Conservation (phyloP, 2,113 vertebrate genomes). For the Myrmecobius fasciatus region DNA sequence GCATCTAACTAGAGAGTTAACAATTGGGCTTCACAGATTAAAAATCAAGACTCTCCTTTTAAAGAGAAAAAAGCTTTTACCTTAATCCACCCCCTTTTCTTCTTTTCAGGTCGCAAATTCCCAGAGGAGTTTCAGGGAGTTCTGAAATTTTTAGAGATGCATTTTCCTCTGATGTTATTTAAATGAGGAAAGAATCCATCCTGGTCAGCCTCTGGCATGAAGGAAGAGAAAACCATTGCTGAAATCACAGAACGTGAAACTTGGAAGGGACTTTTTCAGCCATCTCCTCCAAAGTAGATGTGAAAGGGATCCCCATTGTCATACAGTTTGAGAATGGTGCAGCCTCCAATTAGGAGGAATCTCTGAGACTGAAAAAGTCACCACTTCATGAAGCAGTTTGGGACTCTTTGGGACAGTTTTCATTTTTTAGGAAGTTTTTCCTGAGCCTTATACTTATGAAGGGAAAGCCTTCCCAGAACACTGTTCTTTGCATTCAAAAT, state of each 20-base stretch:
- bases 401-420: neutral
- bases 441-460: slow-evolving; percentile 15
- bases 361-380: neutral
- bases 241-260: slow-evolving; percentile 3
- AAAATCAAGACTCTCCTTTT: neutral
- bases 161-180: slow-evolving; percentile 43
- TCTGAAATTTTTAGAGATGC: neutral
- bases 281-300: neutral
- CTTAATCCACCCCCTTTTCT: neutral
- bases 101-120: slow-evolving; percentile 40
- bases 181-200: slow-evolving; percentile 42
- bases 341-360: neutral
- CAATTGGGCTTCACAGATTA: neutral
- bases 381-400: neutral
- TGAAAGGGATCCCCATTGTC: neutral
- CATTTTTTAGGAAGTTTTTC: neutral
- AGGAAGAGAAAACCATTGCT: slow-evolving; percentile 30
- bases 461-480: slow-evolving; percentile 5
- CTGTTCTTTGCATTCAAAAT: neutral
- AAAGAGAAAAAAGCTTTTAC: neutral
- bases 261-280: neutral
- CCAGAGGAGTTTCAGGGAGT: slow-evolving; percentile 26
- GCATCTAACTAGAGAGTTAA: neutral
- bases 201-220: slow-evolving; percentile 26
- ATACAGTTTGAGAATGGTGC: neutral